Base-by-base conservation (phyloP, 2,113 vertebrate genomes). In the Lophura nycthemera region DNA sequence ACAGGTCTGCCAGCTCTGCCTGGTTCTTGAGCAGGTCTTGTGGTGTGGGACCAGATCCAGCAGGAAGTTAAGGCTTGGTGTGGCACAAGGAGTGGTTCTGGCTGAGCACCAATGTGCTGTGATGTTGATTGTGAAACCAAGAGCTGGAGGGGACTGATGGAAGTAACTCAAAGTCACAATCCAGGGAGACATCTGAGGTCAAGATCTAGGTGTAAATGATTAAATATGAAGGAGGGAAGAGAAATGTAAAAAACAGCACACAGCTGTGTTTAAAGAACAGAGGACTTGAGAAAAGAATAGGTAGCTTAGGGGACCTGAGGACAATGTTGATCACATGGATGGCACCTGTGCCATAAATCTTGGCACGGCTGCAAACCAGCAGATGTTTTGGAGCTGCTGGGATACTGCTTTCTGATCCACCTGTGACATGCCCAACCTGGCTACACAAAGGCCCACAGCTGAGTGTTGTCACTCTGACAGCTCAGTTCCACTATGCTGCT, bases 11-110 rank as follows among this genome's bases (percentile, higher is more conserved):
- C 0, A 0, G 11, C 66, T 85, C 30, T 18, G 1, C 27, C 16
- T 57, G 7, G 2, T 5, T 86, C n/a, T 42, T 2, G 1, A 7
- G 29, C 1, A 1, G 12, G 16, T 6, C 5, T 60, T 0, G 0
- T 45, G 43, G 14, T 48, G 11, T 77, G 54, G 63, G 30, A 17
- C 71, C 67, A 40, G 30, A 40, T 59, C 42, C 63, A 64, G 42
- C 16, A 71, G 56, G 42, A 85, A 14, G 12, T 36, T 29, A 34
- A 79, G 32, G 32, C 71, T 70, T 32, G 36, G 57, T 10, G 30
- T 8, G 6, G 32, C n/a, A 45, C 19, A 30, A 15, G 50, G 43
- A 71, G 77, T 65, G 4, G 19, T 71, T 83, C 57, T 60, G 50
- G 36, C n/a, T 60, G 52, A 29, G 50, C 0, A 4, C 11, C 1